Base-by-base conservation (phyloP, 1,140 invertebrate species). In the Leptinotarsa texana region DNA sequence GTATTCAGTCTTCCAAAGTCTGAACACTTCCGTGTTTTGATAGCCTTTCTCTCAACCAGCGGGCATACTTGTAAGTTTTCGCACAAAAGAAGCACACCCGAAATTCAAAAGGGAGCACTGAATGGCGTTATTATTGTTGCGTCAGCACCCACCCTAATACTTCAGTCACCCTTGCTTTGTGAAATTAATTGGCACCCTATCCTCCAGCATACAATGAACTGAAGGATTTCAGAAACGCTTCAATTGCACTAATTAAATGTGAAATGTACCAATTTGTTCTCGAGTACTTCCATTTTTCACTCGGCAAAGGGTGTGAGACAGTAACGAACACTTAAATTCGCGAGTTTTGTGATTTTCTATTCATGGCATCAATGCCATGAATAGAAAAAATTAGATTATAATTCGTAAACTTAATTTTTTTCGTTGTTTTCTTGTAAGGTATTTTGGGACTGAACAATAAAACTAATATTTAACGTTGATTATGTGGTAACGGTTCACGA, bases 121-220 rank as follows among this genome's bases (percentile, higher is more conserved):
- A 57, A 57, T 57, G 51, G 51, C 4, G 51, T 57, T 57, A 57
- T 57, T 57, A 57, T 57, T 57, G 51, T 57, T 57, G 51, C 51
- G 51, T 57, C 51, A 57, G 51, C 51, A 57, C 51, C n/a, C 51
- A 17, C 51, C 51, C 51, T 18, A 15, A 57, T 17, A 57, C 51
- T 57, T 57, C 51, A 57, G 51, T 57, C 17, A 57, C 51, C 51
- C 51, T 17, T 17, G 51, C 51, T 57, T 57, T 6, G 51, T 57
- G 51, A 17, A 18, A 17, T 57, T 57, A 57, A 57, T 57, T 57
- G 51, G 51, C 51, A 57, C 51, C 51, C 51, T 57, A 57, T 57
- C 51, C 51, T 6, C n/a, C 51, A 18, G 15, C 51, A 18, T 57
- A 57, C 51, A 57, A 57, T 57, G 51, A 57, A 57, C 51, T 57